Percentiles rank a stretch among this genome's conserved stretches.
Conservation (phyloP, 2,888 invertebrate genomes). For the Cerceris ruficornis region DNA sequence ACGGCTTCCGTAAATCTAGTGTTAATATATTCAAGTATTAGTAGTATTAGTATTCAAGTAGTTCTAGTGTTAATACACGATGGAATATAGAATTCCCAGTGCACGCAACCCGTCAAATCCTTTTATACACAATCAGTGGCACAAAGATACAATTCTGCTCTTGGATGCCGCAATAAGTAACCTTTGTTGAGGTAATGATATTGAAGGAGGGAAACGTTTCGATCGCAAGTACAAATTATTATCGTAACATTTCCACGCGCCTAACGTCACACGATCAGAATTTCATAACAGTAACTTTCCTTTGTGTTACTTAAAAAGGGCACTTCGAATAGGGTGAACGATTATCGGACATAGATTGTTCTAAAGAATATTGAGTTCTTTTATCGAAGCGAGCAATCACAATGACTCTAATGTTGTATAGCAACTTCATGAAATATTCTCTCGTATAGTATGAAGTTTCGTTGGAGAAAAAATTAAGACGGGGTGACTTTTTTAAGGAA, state of each 20-base stretch:
- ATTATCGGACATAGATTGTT: neutral
- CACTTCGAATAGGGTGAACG: neutral
- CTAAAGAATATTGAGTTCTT: too few species aligned
- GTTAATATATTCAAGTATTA: too few species aligned
- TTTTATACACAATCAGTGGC: slow-evolving; percentile 8
- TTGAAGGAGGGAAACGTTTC: slow-evolving; percentile 31
- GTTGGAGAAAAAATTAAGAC: too few species aligned
- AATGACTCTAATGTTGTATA: too few species aligned
- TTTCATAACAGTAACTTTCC: slow-evolving; percentile 42
- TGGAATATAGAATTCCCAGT: neutral
- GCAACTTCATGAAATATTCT: too few species aligned
- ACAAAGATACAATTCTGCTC: slow-evolving; percentile 5
- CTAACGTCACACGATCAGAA: slow-evolving; percentile 7
- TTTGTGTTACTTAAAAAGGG: slow-evolving; percentile 4
- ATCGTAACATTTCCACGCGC: slow-evolving; percentile 33
- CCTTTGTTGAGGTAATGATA: slow-evolving; percentile 47
- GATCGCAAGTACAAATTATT: slow-evolving; percentile 43
- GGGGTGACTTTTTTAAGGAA: too few species aligned
- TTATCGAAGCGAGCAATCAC: too few species aligned
- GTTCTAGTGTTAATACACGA: neutral
- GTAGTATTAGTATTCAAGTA: too few species aligned
- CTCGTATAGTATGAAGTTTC: too few species aligned
- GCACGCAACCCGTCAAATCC: slow-evolving; percentile 1
- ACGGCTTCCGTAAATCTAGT: too few species aligned
- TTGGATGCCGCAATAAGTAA: slow-evolving; percentile 39